Base-by-base conservation (phyloP, 2,113 vertebrate genomes). In the Myiagra hebetior region DNA sequence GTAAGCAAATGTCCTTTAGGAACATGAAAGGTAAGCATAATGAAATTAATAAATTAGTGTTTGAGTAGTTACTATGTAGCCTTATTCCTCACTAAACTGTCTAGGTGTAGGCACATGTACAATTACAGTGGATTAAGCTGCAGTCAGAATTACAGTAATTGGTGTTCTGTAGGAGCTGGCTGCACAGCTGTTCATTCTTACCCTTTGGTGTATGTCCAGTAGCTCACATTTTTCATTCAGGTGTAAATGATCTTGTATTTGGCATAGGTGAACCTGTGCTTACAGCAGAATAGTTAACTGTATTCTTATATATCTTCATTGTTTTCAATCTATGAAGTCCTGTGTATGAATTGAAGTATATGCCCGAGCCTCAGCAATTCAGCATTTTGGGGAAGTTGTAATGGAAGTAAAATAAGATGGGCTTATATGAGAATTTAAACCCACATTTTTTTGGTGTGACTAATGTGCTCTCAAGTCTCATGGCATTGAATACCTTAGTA, bases 1-100 rank as follows among this genome's bases (percentile, higher is more conserved):
- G 98, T 98, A 93, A 97, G 97, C 77, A 88, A 94, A 64, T 8
- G 1, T 64, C 33, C 47, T 57, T 62, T 64, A 93, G 53, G 77
- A 68, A 56, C n/a, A 21, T 90, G 69, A 88, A 87, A 96, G 17
- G 46, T 88, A 65, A 57, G 23, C 47, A 35, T 65, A 77, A 86
- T 90, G 57, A 86, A 94, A 86, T 57, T 11, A 65, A 16, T 80
- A 73, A 79, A 76, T 94, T 86, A 69, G 6, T 24, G 0, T 88
- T 77, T 90, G 41, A 86, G 56, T 86, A 60, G 55, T 80, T 93
- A 41, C 35, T 69, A 0, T 65, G 42, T 90, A 70, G 70, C 9
- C 12, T 86, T 70, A 44, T 63, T 93, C 35, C 67, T 86, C 46
- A 46, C 67, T 53, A 10, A 86, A 46, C 49, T 85, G 9, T 49